Percentiles rank a stretch among this genome's conserved stretches.
phyloP scores from a whole-genome alignment of 2,888 invertebrate species.

The Bibio marci region DNA sequence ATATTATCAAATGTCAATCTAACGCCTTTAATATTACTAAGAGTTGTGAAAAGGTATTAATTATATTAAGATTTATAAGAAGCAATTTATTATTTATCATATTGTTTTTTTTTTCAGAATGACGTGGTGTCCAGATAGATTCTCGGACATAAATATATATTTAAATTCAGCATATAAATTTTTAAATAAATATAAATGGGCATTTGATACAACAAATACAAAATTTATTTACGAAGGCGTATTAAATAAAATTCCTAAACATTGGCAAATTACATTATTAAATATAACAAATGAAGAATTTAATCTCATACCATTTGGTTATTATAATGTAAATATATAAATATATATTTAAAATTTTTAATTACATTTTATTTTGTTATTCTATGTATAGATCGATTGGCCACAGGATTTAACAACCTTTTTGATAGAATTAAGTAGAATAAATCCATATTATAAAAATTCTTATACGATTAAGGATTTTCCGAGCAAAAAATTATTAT shows the following conservation, averaged over 20 bases:
- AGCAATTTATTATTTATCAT: too few relatives aligned
- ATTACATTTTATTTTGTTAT: slow-evolving; percentile 4
- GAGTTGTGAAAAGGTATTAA: too few relatives aligned
- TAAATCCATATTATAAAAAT: slow-evolving; percentile 11
- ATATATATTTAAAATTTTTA: too few relatives aligned
- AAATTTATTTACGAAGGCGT: slow-evolving; percentile 37
- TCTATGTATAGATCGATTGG: slow-evolving; percentile 21
- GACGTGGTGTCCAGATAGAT: too few relatives aligned
- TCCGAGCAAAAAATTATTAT: not conserved
- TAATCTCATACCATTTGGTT: slow-evolving; percentile 29
- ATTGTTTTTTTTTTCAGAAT: too few relatives aligned
- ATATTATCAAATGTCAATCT: too few relatives aligned
- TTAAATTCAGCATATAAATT: slow-evolving; percentile 38
- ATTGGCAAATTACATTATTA: slow-evolving; percentile 32
- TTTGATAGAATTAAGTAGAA: slow-evolving; percentile 16
- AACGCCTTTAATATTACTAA: too few relatives aligned
- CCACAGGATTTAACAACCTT: slow-evolving; percentile 28
- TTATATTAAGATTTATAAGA: too few relatives aligned
- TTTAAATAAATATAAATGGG: slow-evolving; percentile 39
- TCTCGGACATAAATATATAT: slow-evolving; percentile 22
- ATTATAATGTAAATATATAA: not conserved
- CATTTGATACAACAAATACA: slow-evolving; percentile 48
- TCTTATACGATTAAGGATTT: not conserved
- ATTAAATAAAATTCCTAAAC: slow-evolving; percentile 35
- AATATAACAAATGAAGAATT: slow-evolving; percentile 28